phyloP scores from a whole-genome alignment of 2,797 vertebrate species.

The Notolabrus celidotus region DNA sequence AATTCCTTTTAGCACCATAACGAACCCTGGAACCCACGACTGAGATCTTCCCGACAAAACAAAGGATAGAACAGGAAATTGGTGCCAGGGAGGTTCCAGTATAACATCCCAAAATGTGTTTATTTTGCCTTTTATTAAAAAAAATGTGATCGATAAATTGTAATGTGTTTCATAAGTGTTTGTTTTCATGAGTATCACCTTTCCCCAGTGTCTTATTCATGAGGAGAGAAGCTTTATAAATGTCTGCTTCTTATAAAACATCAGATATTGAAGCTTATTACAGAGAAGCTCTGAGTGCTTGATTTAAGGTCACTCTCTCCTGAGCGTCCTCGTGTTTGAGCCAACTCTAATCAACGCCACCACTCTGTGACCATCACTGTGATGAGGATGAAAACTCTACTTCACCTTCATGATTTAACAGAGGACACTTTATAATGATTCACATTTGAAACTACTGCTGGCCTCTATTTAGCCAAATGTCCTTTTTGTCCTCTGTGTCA shows the following conservation, averaged over 20 bases:
- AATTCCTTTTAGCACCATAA: not conserved
- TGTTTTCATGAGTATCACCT: not conserved
- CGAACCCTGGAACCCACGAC: too few species aligned
- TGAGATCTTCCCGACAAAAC: too few species aligned
- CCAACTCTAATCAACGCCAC: constrained; percentile 45
- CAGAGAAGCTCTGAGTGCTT: constrained; percentile 22
- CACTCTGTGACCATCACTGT: constrained; percentile 41
- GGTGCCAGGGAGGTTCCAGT: too few species aligned
- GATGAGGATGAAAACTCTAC: constrained; percentile 51
- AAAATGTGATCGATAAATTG: not conserved
- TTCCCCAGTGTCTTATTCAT: not conserved
- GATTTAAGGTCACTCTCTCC: constrained; percentile 36
- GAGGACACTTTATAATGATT: constrained; percentile 55
- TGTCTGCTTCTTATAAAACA: constrained; percentile 28
- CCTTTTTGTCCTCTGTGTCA: constrained; percentile 61
- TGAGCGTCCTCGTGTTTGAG: constrained; percentile 15
- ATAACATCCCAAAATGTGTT: too few species aligned
- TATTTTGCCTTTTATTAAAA: too few species aligned
- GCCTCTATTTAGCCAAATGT: constrained; percentile 34
- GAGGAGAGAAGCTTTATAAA: constrained; percentile 9
- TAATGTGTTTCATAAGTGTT: not conserved
- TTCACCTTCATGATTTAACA: constrained; percentile 49
- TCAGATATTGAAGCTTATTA: constrained; percentile 30
- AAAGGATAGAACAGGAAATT: too few species aligned
- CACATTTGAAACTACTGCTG: constrained; percentile 39